Evolutionary conservation across 2,797 vertebrate genomes (phyloP).

Genomic region (Schizopygopsis pylzovi): DNA sequence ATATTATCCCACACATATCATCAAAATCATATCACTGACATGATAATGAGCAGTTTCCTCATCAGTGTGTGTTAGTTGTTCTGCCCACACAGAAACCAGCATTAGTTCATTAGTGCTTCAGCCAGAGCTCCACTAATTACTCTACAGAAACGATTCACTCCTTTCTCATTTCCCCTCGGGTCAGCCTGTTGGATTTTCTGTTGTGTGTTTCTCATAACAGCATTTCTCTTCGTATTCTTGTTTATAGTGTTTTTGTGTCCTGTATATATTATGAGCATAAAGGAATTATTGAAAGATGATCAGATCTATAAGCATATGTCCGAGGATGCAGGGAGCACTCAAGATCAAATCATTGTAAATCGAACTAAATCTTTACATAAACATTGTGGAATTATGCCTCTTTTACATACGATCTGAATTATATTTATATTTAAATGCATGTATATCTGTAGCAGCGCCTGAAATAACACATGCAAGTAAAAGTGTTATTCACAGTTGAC

Average conservation of each 20-base stretch:
- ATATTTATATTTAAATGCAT: too few species aligned
- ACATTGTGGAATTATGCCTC: not conserved
- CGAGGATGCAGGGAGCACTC: too few species aligned
- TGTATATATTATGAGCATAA: too few species aligned
- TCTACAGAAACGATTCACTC: not conserved
- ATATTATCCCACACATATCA: constrained; percentile 18
- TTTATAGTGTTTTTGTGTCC: not conserved
- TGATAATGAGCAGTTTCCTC: constrained; percentile 7
- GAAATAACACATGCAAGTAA: too few species aligned
- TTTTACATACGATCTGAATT: not conserved
- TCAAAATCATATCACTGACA: constrained; percentile 10
- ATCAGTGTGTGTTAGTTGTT: not conserved
- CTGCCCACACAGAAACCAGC: constrained; percentile 24
- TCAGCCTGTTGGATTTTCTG: not conserved
- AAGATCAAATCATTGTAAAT: too few species aligned
- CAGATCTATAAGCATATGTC: not conserved
- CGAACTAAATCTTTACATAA: not conserved
- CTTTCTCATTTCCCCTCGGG: not conserved
- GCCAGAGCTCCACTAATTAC: constrained; percentile 22
- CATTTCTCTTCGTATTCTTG: not conserved
- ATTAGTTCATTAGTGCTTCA: constrained; percentile 12
- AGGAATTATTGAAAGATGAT: not conserved
- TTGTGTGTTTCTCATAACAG: not conserved
- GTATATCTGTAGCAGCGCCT: too few species aligned
- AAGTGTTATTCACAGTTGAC: too few species aligned